Conservation (phyloP, 1,140 invertebrate genomes). For the Drosophila carrolli region DNA sequence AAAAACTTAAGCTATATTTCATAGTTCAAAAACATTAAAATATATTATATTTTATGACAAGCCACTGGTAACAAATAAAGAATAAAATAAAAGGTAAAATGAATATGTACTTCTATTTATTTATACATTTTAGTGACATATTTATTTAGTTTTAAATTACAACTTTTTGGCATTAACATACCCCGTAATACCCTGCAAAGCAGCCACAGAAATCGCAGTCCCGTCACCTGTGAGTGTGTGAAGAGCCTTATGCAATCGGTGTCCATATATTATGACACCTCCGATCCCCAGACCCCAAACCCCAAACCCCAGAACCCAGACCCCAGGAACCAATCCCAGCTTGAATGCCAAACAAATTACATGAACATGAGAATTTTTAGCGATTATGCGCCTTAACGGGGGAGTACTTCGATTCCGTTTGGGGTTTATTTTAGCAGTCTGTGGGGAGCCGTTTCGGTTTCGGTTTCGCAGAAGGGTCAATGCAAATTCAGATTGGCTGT, state of each 20-base stretch:
- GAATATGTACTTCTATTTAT: too few relatives aligned
- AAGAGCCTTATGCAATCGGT: conserved; percentile 44
- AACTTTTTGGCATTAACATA: neutral
- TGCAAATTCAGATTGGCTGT: conserved; percentile 16
- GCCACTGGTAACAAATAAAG: too few relatives aligned
- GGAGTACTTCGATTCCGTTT: conserved; percentile 27
- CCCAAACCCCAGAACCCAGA: neutral
- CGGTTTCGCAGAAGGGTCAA: conserved; percentile 10
- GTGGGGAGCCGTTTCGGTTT: conserved; percentile 31
- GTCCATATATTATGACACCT: conserved; percentile 53
- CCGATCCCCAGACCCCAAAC: neutral
- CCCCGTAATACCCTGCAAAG: neutral
- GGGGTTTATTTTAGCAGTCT: conserved; percentile 15
- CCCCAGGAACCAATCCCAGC: conserved; percentile 21
- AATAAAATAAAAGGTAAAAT: too few relatives aligned
- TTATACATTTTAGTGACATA: too few relatives aligned
- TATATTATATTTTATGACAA: too few relatives aligned
- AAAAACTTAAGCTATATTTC: too few relatives aligned
- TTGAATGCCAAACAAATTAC: conserved; percentile 52
- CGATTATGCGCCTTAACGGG: conserved; percentile 51
- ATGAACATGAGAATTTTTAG: conserved; percentile 43
- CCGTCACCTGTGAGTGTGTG: conserved; percentile 25
- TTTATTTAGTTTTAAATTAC: too few relatives aligned
- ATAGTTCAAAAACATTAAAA: too few relatives aligned
- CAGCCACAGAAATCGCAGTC: neutral